Base-by-base conservation (phyloP, 2,113 vertebrate genomes). In the Nasalis larvatus region DNA sequence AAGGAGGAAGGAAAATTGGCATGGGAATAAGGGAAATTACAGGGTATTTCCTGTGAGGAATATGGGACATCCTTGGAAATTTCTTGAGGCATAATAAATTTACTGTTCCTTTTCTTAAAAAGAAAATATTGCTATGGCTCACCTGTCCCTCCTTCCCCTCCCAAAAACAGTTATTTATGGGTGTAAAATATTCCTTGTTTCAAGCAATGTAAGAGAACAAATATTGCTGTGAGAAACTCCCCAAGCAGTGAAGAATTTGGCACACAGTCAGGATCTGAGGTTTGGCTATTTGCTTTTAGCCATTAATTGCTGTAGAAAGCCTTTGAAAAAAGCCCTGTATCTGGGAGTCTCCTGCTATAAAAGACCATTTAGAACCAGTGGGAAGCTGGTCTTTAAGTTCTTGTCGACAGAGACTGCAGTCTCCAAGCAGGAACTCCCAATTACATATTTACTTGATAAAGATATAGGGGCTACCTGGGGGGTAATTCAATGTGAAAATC, bases 41-140 rank as follows among this genome's bases (percentile, higher is more conserved):
- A 0, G 69, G 93, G 94, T 97, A 97, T 98, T 99, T 98, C 98
- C 98, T 98, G 97, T 76, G 88, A 97, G 97, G 98, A 98, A 96
- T 27, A 98, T 88, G 95, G 97, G 97, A 94, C 98, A 98, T 98
- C 98, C 98, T 98, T 98, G 98, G 98, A 98, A 98, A 98, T 95
- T 97, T 91, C 96, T 94, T 42, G 84, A 95, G 94, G 89, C 94
- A 97, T 97, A 98, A 96, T 87, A 93, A 42, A n/a, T 98, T 98
- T 78, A 97, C 97, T 98, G 98, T 98, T 97, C 96, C 89, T 96
- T 82, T 96, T 93, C 81, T 91, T 97, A 96, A 98, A 97, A 96
- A 97, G 97, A 94, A 84, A 81, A 96, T 87, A 97, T 97, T 92
- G 58, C 97, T 88, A 58, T 95, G 96, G 98, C 94, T 98, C 97